Base-by-base conservation (phyloP, 2,888 invertebrate species). In the Cabera pusaria region DNA sequence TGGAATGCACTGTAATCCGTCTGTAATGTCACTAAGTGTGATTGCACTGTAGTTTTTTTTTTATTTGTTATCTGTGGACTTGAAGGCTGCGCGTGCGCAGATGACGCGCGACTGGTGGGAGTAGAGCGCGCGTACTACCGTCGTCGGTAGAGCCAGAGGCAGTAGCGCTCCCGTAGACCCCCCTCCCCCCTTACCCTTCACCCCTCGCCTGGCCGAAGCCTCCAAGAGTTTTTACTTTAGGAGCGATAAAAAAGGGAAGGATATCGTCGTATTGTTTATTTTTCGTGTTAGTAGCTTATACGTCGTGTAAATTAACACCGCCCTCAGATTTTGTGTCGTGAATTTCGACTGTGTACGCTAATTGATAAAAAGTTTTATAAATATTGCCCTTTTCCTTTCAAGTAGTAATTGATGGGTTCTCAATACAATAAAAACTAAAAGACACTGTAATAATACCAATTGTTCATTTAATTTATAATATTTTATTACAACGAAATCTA, bases 401-500 rank as follows among this genome's bases (percentile, higher is more conserved):
- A 14, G 4, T 14, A 3, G 3, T 14, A 14, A 14, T 4, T 3
- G 4, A 14, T 4, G 2, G 14, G 14, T 14, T 14, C 4, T 14
- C 2, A 14, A 14, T 14, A 14, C 4, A 14, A 14, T 2, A 14
- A 14, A 14, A 14, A 14, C 4, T 14, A 3, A 14, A 14, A 14
- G 2, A 14, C 4, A 23, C 3, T 11, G 6, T 7, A 41, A 49
- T 52, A 29, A 52, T 40, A 49, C n/a, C 25, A 46, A 25, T 43
- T 46, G 22, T 21, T n/a, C n/a, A n/a, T 40, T 46, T 42, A 29
- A 49, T 62, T 54, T 52, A 52, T 52, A 52, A 32, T 45, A 38
- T 56, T 87, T 86, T 87, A 87, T 75, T 87, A 83, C 79, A 85
- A 85, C 77, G 71, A 86, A 84, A 74, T 80, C 85, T 86, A 86